A percentile compares a stretch with the other conserved stretches of the same genome.
Evolutionary conservation across 2,113 vertebrate species (phyloP).

Genomic region (Hydrochoerus hydrochaeris): DNA sequence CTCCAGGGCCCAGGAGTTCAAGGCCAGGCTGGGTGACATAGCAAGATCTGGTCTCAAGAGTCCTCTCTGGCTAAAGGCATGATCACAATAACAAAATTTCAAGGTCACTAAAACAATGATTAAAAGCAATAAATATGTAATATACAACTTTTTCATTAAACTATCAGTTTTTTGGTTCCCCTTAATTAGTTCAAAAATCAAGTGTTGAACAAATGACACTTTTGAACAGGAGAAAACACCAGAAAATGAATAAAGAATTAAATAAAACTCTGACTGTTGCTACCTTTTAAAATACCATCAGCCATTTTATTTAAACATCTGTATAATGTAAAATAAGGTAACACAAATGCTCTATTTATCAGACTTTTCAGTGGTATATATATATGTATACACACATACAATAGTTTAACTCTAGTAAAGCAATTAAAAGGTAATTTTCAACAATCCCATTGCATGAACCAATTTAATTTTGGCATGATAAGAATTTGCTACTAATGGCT

Average conservation of each 20-base stretch:
- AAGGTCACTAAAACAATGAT: background rate
- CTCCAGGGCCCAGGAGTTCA: background rate
- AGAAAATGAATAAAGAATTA: conserved; percentile 21
- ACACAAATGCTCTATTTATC: conserved; percentile 22
- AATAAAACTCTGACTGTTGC: background rate
- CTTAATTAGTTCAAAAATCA: background rate
- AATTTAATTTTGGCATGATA: conserved; percentile 50
- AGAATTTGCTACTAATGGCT: conserved; percentile 30
- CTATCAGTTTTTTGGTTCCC: background rate
- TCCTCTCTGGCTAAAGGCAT: conserved; percentile 16
- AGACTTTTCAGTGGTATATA: background rate
- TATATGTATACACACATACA: too few species aligned
- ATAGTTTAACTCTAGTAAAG: conserved; percentile 40
- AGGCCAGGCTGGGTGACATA: background rate
- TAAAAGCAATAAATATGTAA: conserved; percentile 20
- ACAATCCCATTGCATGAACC: conserved; percentile 5
- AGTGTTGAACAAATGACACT: conserved; percentile 9
- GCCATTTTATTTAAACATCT: conserved; percentile 29
- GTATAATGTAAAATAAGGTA: conserved; percentile 25
- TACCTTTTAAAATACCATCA: background rate
- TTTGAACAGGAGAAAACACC: background rate
- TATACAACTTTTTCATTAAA: conserved; percentile 24
- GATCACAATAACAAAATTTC: conserved; percentile 35
- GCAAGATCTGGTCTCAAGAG: background rate
- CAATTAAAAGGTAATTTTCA: conserved; percentile 57